Base-by-base conservation (phyloP, 2,888 invertebrate genomes). In the Plusia festucae region DNA sequence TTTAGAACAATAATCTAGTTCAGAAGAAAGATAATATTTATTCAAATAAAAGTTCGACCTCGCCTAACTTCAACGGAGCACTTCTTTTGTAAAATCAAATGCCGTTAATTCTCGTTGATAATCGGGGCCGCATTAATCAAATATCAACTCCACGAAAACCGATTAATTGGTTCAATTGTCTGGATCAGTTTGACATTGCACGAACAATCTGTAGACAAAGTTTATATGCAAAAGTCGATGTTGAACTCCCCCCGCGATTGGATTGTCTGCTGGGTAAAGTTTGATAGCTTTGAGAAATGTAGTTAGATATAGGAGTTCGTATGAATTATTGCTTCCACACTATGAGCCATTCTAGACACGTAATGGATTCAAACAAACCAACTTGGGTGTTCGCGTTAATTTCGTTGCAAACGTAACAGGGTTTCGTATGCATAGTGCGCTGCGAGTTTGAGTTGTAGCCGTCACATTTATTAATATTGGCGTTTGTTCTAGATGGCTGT, bases 161-260 rank as follows among this genome's bases (percentile, higher is more conserved):
- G 87, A 92, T 92, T 93, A 93, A 93, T 93, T 91, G 89, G 87
- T 88, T 85, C 90, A 91, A 92, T 92, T 92, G 90, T 90, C 86
- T 85, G 85, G 85, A 92, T 89, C 89, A 88, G 87, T 91, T 91
- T 91, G 90, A 93, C 90, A 90, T 89, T 85, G 85, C 88, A 84
- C 88, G 91, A 90, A 90, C 91, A 89, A 90, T 90, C 89, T 87
- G 87, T 83, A 85, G 90, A 72, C 88, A 89, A 94, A 93, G 91
- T 93, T 93, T 90, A 87, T 86, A 92, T 90, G 90, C 91, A 91
- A 92, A 93, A 92, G 91, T 92, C 88, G 86, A 82, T 87, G 86
- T 88, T 86, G 83, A 87, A 90, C 89, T 88, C 85, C 84, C 85
- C 83, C 84, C 79, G 72, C 87, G 88, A 91, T 91, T 90, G 87